Evolutionary conservation across 2,888 invertebrate genomes (phyloP), one percentile per base, ranked within the genome.

Genomic region (Autographa gamma): DNA sequence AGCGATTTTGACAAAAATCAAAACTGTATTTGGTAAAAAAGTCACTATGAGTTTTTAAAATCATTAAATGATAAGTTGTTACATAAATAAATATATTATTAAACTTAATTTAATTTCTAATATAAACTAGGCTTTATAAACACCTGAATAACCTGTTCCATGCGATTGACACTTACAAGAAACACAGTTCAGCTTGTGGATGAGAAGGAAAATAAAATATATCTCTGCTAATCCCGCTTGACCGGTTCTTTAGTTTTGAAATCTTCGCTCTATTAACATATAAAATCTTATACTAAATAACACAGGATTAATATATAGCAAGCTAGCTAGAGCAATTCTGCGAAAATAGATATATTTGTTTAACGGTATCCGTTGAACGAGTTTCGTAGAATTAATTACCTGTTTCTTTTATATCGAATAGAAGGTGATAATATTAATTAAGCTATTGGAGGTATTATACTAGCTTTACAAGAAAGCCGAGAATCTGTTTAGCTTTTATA

Each of bases 111-210:
- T 4, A 56, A 19, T 19, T 56, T 56, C 19, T 56, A 18, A 73
- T 73, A 2, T 67, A 64, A 63, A 63, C 68, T 63, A 74, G 38
- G 48, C 67, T 74, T 19, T 59, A 68, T 54, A 64, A 63, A 70
- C 43, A 80, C 67, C 52, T 60, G 71, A 71, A 77, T 61, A 79
- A 77, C 77, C 73, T 43, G 77, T 77, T 77, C 59, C 58, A 16
- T 18, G 60, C 65, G 63, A 77, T 77, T 80, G 77, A 65, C 77
- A 80, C 67, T 67, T 63, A 76, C 71, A 38, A 80, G 64, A 76
- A 64, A 64, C 52, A n/a, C n/a, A n/a, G n/a, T n/a, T n/a, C n/a
- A 71, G 72, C 59, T 59, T 65, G 66, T 54, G 62, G 66, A 67
- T 64, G 62, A 66, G 67, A 71, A 71, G 64, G 41, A 52, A 67